Conservation (phyloP, 92 coral and sea anemone genomes). For the Ricordea florida region DNA sequence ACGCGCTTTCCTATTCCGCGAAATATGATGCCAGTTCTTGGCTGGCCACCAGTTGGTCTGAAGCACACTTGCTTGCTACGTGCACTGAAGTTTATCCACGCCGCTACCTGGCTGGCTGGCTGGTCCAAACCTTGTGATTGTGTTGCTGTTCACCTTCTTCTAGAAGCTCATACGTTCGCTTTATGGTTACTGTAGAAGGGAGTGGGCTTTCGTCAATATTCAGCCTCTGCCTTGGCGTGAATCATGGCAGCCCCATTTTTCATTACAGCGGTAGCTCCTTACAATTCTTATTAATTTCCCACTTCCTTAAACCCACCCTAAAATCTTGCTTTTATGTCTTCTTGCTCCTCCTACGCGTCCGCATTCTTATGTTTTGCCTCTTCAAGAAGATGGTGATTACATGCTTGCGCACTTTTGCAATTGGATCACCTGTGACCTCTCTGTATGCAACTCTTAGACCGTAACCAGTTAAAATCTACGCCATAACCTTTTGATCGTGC, state of each 20-base stretch:
- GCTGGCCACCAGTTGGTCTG: constrained; percentile 28
- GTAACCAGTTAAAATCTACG: constrained; percentile 36
- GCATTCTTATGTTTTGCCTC: constrained; percentile 22
- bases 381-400: constrained; percentile 12
- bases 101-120: constrained; percentile 27
- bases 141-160: too few species aligned
- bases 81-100: constrained; percentile 40
- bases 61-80: constrained; percentile 28
- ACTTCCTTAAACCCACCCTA: neutral
- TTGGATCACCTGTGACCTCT: constrained; percentile 32
- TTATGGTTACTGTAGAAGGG: constrained; percentile 18
- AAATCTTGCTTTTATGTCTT: constrained; percentile 25
- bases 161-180: constrained; percentile 6
- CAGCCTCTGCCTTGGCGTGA: constrained; percentile 11
- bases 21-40: constrained; percentile 15
- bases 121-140: constrained; percentile 33
- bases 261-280: constrained; percentile 14
- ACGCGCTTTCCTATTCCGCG: constrained; percentile 36
- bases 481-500: constrained; percentile 23
- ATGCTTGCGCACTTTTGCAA: constrained; percentile 12
- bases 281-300: constrained; percentile 41
- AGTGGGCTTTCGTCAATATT: constrained; percentile 58
- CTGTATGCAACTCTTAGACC: constrained; percentile 31
- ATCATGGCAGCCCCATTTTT: constrained; percentile 46
- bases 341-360: constrained; percentile 9